Evolutionary conservation across 30 jellyfish, hydroid and myxozoan species (phyloP).

Genomic region (Aurelia sp.): DNA sequence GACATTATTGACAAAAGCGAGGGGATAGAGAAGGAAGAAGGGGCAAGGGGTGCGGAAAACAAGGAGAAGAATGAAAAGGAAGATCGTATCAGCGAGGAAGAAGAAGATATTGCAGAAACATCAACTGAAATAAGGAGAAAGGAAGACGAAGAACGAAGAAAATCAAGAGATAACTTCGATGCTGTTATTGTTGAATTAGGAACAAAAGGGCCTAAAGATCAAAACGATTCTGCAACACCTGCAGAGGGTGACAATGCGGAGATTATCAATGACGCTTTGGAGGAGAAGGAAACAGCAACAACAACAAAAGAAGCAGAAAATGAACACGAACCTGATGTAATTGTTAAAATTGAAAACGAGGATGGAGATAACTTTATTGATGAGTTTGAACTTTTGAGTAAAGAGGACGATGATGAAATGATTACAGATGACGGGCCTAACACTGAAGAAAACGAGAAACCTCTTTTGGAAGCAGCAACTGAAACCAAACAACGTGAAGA

Average conservation of each 20-base stretch:
- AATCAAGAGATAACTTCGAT: constrained; percentile 58
- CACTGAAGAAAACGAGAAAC: no score
- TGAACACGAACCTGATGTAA: neutral
- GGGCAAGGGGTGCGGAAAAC: neutral
- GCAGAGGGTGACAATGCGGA: constrained; percentile 8
- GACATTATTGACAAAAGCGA: neutral
- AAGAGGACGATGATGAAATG: neutral
- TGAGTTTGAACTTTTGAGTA: constrained; percentile 2
- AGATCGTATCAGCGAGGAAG: neutral
- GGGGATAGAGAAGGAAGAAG: neutral
- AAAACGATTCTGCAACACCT: neutral
- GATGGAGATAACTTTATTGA: neutral
- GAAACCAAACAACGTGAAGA: neutral
- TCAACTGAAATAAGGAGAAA: constrained; percentile 13
- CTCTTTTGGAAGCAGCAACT: no score
- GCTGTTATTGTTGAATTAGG: constrained; percentile 58
- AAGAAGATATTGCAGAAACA: neutral
- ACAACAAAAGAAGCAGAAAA: neutral
- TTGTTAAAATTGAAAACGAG: neutral
- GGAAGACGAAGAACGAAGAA: constrained; percentile 53
- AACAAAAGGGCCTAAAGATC: neutral
- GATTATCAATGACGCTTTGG: neutral
- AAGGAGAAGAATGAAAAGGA: neutral
- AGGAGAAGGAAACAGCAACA: neutral
- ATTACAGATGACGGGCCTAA: neutral